Evolutionary conservation across 1,140 invertebrate genomes (phyloP).

Genomic region (Cyclina sinensis): DNA sequence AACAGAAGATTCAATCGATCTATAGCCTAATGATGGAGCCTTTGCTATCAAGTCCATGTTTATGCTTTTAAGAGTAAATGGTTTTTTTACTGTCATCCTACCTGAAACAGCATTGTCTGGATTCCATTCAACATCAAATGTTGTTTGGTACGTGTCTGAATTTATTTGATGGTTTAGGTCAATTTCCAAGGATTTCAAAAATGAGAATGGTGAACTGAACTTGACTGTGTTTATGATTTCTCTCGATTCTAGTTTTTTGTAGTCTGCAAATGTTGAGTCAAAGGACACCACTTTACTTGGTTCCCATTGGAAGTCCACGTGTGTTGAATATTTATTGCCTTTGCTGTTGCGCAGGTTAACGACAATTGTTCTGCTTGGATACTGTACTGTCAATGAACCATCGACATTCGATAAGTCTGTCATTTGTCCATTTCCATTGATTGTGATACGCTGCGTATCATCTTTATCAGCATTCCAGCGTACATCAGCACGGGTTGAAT

Average conservation of each 20-base stretch:
- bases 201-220: slow-evolving; percentile 11
- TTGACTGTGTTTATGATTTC: slow-evolving; percentile 5
- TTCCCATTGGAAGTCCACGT: slow-evolving; percentile 50
- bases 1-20: slow-evolving; percentile 38
- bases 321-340: slow-evolving; percentile 43
- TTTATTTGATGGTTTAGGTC: slow-evolving; percentile 2
- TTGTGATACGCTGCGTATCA: slow-evolving; percentile 45
- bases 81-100: not conserved
- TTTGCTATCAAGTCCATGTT: slow-evolving; percentile 54
- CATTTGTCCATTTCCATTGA: slow-evolving; percentile 33
- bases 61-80: slow-evolving; percentile 44
- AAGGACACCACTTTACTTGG: slow-evolving; percentile 23
- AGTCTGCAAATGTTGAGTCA: slow-evolving; percentile 21
- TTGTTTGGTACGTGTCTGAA: slow-evolving; percentile 2
- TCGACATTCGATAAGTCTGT: slow-evolving; percentile 41
- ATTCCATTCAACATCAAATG: slow-evolving; percentile 37
- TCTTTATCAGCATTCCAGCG: slow-evolving; percentile 73
- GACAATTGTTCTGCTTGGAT: slow-evolving; percentile 45
- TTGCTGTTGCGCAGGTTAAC: slow-evolving; percentile 39
- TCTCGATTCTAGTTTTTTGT: not conserved
- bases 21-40: slow-evolving; percentile 69
- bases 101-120: slow-evolving; percentile 24
- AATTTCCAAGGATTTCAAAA: not conserved
- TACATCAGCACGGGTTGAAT: slow-evolving; percentile 50
- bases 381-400: slow-evolving; percentile 49